Conservation (phyloP, 2,113 vertebrate species). For the Sinosuthora webbiana region DNA sequence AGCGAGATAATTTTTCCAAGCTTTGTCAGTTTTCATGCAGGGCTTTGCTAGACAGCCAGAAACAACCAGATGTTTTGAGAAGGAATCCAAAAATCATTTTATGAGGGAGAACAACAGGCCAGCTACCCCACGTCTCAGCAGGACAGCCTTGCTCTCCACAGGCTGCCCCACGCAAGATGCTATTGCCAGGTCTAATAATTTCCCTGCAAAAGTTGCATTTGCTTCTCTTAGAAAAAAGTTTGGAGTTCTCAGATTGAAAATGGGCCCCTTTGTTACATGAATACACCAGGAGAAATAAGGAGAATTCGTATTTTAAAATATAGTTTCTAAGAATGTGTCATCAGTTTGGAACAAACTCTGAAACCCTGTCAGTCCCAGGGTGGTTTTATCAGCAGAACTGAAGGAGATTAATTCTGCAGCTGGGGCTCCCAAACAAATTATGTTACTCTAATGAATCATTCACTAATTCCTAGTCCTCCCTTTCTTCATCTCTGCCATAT, state of each 20-base stretch:
- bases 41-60: not conserved
- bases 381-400: conserved; percentile 51
- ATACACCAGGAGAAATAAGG: not conserved
- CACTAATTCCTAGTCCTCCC: not conserved
- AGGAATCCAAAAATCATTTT: not conserved
- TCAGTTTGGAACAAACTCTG: conserved; percentile 40
- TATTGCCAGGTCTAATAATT: not conserved
- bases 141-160: not conserved
- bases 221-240: not conserved
- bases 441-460: conserved; percentile 38
- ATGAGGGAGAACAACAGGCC: not conserved
- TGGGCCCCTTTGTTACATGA: not conserved
- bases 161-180: not conserved
- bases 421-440: conserved; percentile 11
- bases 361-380: conserved; percentile 40
- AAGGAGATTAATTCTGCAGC: conserved; percentile 44
- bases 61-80: not conserved
- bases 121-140: not conserved
- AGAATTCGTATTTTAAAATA: conserved; percentile 1
- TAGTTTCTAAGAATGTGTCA: conserved; percentile 27
- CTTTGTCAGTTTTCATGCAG: not conserved
- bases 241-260: not conserved
- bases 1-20: not conserved
- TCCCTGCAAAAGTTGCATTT: not conserved
- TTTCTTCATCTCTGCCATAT: not conserved